These are phyloP conservation scores for Oeneis ivallda DNA, from an alignment of 2,888 invertebrate species.

Conservation along the genomic window DNA sequence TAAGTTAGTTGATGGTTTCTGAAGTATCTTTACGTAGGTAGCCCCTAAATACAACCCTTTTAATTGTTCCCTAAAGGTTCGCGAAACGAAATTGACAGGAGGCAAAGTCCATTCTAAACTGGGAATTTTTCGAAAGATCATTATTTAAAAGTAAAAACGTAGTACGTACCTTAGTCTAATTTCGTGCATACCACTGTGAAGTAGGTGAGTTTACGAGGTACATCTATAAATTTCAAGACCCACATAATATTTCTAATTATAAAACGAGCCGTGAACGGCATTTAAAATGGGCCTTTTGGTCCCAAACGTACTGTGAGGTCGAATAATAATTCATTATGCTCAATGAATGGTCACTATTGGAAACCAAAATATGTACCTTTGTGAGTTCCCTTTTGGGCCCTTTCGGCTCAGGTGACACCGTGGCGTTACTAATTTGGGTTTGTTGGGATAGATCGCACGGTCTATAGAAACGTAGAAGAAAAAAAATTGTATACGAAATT, in stretches of 20 bases:
- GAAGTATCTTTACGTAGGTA: too few relatives aligned
- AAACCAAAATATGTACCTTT: slow-evolving; percentile 73
- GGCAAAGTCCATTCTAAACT: too few relatives aligned
- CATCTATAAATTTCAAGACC: slow-evolving; percentile 62
- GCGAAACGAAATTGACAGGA: too few relatives aligned
- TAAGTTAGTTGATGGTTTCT: too few relatives aligned
- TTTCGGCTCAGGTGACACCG: slow-evolving; percentile 75
- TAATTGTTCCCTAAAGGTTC: too few relatives aligned
- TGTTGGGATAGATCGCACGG: slow-evolving; percentile 45
- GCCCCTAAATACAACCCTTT: too few relatives aligned
- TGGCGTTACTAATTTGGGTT: slow-evolving; percentile 72
- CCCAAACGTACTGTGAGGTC: slow-evolving; percentile 62
- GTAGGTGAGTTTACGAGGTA: slow-evolving; percentile 44
- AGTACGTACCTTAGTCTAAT: background rate
- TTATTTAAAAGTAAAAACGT: too few relatives aligned
- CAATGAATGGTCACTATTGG: slow-evolving; percentile 64
- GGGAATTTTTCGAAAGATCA: too few relatives aligned
- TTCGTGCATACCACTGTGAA: slow-evolving; percentile 2
- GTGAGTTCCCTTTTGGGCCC: slow-evolving; percentile 60
- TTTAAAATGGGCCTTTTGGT: slow-evolving; percentile 29
- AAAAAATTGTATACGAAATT: slow-evolving; percentile 54
- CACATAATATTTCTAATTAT: slow-evolving; percentile 64
- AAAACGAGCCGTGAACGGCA: slow-evolving; percentile 39
- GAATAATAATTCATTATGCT: slow-evolving; percentile 71
- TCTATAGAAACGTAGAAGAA: slow-evolving; percentile 44